These are phyloP conservation scores for Darevskia mixta DNA, from an alignment of 2,797 vertebrate species.

Conservation along the genomic window DNA sequence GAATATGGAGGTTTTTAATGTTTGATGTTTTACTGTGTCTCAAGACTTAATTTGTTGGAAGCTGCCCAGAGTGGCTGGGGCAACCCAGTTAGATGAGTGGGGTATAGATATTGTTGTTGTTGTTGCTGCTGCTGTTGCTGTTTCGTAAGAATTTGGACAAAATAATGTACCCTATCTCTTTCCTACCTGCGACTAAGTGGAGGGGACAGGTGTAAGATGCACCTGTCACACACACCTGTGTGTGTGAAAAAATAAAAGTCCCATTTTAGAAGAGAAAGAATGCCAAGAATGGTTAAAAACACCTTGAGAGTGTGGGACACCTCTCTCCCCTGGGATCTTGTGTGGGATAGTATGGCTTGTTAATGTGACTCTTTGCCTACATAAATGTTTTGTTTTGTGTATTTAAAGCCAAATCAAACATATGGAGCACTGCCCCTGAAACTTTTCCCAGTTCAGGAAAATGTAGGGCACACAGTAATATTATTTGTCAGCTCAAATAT, in stretches of 20 bases:
- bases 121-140: neutral
- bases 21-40: too few species aligned
- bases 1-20: too few species aligned
- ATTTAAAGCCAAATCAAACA: neutral
- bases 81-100: too few species aligned
- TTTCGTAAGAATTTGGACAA: neutral
- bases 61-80: too few species aligned
- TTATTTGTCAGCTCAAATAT: slow-evolving; percentile 61
- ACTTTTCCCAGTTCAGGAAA: neutral
- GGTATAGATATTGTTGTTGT: too few species aligned
- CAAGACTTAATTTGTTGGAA: too few species aligned
- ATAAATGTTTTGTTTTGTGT: neutral
- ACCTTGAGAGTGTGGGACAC: neutral
- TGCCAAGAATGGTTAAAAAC: neutral
- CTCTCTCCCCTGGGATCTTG: neutral
- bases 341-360: neutral
- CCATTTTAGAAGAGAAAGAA: neutral
- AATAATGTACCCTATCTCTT: neutral
- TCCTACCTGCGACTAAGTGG: neutral
- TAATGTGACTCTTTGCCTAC: neutral
- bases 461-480: slow-evolving; percentile 27
- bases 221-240: too few species aligned
- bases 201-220: neutral
- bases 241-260: neutral
- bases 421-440: neutral